Evolutionary conservation across 2,797 vertebrate genomes (phyloP).

Genomic region (Perdix hodgsoniae): DNA sequence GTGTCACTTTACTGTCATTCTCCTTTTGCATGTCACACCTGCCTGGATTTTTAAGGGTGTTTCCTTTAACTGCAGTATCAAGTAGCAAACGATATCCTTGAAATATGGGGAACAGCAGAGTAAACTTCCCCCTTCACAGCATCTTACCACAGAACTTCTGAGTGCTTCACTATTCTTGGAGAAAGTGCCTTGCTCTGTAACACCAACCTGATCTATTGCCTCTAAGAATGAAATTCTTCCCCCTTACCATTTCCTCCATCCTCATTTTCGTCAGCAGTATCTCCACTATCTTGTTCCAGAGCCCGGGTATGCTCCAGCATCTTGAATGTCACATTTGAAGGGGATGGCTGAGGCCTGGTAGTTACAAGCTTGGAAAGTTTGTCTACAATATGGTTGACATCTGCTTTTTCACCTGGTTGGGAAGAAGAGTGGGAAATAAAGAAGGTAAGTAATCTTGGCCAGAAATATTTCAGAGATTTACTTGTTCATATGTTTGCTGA

Average conservation of each 20-base stretch:
- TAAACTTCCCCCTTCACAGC: not conserved
- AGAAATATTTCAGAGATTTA: not conserved
- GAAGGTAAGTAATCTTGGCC: not conserved
- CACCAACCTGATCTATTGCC: not conserved
- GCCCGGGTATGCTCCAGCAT: accelerated
- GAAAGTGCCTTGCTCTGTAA: not conserved
- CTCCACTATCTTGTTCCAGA: not conserved
- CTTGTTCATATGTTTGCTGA: not conserved
- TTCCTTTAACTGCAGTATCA: not conserved
- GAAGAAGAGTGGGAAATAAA: not conserved
- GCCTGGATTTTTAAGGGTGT: not conserved
- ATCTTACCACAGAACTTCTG: accelerated
- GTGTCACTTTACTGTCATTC: not conserved
- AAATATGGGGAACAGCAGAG: not conserved
- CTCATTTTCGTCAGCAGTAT: not conserved
- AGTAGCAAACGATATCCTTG: not conserved
- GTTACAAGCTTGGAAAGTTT: constrained; percentile 71
- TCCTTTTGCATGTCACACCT: not conserved
- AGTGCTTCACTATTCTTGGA: not conserved
- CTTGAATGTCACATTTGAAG: not conserved
- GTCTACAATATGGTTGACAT: constrained; percentile 44
- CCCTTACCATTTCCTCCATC: not conserved
- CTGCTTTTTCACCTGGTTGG: constrained; percentile 10
- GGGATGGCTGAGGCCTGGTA: constrained; percentile 26
- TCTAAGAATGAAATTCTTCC: not conserved